phyloP scores from a whole-genome alignment of 2,888 invertebrate species.

The Eristalis intricaria region DNA sequence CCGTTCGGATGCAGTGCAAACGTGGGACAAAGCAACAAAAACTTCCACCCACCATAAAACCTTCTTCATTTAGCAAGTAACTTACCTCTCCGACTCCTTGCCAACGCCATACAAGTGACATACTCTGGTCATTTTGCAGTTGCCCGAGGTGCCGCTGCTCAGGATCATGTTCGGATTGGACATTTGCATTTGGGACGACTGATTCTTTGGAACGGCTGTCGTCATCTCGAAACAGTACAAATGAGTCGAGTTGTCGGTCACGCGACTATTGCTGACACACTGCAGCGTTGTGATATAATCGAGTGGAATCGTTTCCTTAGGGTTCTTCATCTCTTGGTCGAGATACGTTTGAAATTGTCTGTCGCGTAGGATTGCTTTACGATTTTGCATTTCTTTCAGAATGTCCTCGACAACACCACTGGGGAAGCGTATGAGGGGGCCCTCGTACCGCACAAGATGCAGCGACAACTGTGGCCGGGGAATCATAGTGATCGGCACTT shows the following conservation, averaged over 20 bases:
- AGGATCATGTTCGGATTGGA: conserved; percentile 80
- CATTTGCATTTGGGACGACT: conserved; percentile 72
- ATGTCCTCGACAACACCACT: conserved; percentile 86
- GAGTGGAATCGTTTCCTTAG: conserved; percentile 87
- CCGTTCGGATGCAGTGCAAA: neutral
- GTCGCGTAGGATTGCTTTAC: conserved; percentile 88
- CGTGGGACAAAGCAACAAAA: neutral
- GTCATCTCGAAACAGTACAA: conserved; percentile 81
- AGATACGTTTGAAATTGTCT: conserved; percentile 88
- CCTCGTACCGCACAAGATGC: conserved; percentile 79
- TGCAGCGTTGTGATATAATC: conserved; percentile 82
- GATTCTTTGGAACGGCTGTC: conserved; percentile 78
- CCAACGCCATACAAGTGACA: conserved; percentile 81
- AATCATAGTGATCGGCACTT: conserved; percentile 79
- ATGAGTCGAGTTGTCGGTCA: conserved; percentile 80
- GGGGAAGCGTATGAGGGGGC: conserved; percentile 80
- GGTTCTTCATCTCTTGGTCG: conserved; percentile 86
- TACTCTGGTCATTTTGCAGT: conserved; percentile 78
- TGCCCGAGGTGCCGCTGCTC: conserved; percentile 78
- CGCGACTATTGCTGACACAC: conserved; percentile 81
- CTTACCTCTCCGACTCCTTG: conserved; percentile 79
- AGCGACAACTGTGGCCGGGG: conserved; percentile 80
- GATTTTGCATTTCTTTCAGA: conserved; percentile 88
- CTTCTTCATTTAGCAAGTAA: too few species aligned
- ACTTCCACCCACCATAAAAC: neutral